These are phyloP conservation scores for Colossoma macropomum DNA, from an alignment of 2,113 vertebrate genomes.

Conservation along the genomic window DNA sequence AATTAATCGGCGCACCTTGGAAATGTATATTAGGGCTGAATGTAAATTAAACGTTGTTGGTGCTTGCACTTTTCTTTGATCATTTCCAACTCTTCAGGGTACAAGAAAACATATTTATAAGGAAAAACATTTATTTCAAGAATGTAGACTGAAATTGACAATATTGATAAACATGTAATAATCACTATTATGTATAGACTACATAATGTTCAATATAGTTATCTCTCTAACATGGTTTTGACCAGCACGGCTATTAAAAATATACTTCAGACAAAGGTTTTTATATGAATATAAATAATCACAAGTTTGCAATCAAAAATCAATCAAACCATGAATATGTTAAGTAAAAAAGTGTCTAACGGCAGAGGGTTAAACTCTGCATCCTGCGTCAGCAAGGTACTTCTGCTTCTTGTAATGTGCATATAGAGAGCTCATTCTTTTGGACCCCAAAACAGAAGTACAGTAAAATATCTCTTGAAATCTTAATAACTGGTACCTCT, in stretches of 20 bases:
- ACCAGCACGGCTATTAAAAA: conserved; percentile 27
- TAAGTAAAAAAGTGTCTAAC: neutral
- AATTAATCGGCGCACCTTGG: neutral
- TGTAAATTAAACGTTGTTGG: conserved; percentile 6
- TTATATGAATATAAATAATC: conserved; percentile 21
- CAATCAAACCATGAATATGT: neutral
- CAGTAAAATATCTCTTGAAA: too few relatives aligned
- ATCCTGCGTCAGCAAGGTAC: neutral
- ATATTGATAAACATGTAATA: conserved; percentile 5
- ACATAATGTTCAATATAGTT: neutral
- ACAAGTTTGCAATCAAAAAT: neutral
- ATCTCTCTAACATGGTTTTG: neutral
- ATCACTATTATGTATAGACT: conserved; percentile 13
- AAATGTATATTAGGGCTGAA: neutral
- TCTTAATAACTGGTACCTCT: too few relatives aligned
- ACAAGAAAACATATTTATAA: neutral
- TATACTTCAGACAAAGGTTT: conserved; percentile 27
- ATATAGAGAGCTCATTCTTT: neutral
- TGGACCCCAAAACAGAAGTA: too few relatives aligned
- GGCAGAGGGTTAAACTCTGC: neutral
- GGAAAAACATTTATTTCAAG: conserved; percentile 31
- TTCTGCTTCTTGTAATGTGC: neutral
- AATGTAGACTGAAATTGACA: conserved; percentile 7
- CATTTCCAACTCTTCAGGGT: neutral
- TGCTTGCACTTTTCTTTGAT: neutral